phyloP scores from a whole-genome alignment of 2,113 vertebrate species.

The Bufo bufo region DNA sequence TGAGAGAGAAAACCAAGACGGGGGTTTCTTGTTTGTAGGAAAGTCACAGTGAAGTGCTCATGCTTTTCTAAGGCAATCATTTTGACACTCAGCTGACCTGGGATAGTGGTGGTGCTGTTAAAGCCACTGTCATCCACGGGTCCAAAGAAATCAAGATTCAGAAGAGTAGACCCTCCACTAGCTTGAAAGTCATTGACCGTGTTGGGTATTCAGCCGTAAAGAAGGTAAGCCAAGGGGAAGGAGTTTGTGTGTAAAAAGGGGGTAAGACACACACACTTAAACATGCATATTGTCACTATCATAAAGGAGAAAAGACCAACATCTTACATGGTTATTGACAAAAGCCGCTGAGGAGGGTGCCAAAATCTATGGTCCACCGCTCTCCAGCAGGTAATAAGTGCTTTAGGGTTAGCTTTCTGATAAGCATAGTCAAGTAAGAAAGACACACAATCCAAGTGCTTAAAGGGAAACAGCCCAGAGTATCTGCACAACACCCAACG shows the following conservation, averaged over 20 bases:
- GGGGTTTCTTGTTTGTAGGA: slow-evolving; percentile 80
- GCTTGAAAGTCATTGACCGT: slow-evolving; percentile 86
- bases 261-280: slow-evolving; percentile 88
- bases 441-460: slow-evolving; percentile 63
- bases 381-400: slow-evolving; percentile 65
- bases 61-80: slow-evolving; percentile 74
- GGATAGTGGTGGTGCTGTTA: slow-evolving; percentile 89
- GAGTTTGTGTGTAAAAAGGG: slow-evolving; percentile 83
- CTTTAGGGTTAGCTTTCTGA: slow-evolving; percentile 38
- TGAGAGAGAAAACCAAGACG: slow-evolving; percentile 60
- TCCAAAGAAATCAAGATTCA: slow-evolving; percentile 99
- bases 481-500: background rate
- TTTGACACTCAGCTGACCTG: slow-evolving; percentile 91
- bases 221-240: slow-evolving; percentile 78
- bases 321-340: slow-evolving; percentile 78
- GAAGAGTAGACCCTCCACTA: slow-evolving; percentile 97
- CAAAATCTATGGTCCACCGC: slow-evolving; percentile 72
- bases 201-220: slow-evolving; percentile 82
- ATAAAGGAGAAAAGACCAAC: slow-evolving; percentile 75
- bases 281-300: slow-evolving; percentile 86
- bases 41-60: slow-evolving; percentile 79
- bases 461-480: slow-evolving; percentile 82
- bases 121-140: slow-evolving; percentile 97
- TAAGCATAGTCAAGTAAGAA: slow-evolving; percentile 67
- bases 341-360: background rate